Percentiles rank a stretch among this genome's conserved stretches.
These are phyloP conservation scores for Holothuria leucospilota DNA, from an alignment of 53 echinoderm and acorn worm genomes.

Conservation along the genomic window DNA sequence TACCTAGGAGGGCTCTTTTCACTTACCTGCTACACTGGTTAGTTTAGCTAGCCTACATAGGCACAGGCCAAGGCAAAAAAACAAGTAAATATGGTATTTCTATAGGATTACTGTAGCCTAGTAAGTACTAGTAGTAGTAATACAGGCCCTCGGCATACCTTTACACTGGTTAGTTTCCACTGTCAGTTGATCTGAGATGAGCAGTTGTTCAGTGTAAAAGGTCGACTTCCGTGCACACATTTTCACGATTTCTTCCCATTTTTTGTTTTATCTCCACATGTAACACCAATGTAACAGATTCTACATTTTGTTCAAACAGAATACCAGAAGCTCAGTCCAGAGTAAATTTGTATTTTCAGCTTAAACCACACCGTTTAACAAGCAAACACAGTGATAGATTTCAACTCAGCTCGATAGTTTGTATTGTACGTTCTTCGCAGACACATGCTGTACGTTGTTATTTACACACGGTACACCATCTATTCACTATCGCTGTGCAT, in stretches of 20 bases:
- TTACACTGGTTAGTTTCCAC: too few relatives aligned
- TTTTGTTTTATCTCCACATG: background rate
- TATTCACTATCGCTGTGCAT: conserved; percentile 4
- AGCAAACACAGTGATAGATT: background rate
- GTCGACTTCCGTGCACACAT: too few relatives aligned
- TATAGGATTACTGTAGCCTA: too few relatives aligned
- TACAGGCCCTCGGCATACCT: too few relatives aligned
- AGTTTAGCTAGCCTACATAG: too few relatives aligned
- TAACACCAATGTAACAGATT: conserved; percentile 32
- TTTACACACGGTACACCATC: background rate
- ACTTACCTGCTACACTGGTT: too few relatives aligned
- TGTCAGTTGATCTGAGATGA: too few relatives aligned
- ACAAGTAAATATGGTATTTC: too few relatives aligned
- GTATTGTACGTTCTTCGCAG: background rate
- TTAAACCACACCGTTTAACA: conserved; percentile 15
- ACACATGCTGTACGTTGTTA: background rate
- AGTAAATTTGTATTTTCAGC: conserved; percentile 40
- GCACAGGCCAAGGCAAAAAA: too few relatives aligned
- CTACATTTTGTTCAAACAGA: background rate
- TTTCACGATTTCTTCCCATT: background rate
- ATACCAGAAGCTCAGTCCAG: conserved; percentile 8
- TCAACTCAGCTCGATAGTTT: background rate
- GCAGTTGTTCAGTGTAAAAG: too few relatives aligned
- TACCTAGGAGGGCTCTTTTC: too few relatives aligned
- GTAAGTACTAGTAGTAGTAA: too few relatives aligned